Conservation (phyloP, 1,140 invertebrate species). For the Trichomalopsis sarcophagae region DNA sequence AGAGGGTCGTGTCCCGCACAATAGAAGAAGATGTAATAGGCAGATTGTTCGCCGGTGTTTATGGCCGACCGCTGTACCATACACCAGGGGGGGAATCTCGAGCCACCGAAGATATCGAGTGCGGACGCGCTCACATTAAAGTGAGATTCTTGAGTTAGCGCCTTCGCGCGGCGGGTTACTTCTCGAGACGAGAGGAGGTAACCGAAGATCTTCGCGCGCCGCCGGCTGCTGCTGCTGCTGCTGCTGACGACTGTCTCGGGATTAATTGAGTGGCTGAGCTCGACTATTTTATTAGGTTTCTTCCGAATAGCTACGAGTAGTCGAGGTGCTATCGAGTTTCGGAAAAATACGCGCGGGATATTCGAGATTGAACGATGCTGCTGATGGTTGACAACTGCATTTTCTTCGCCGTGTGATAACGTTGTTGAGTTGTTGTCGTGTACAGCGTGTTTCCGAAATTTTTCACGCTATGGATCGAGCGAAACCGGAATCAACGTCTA, state of each 20-base stretch:
- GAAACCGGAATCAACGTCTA: not conserved
- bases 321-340: not conserved
- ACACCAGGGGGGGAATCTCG: constrained; percentile 3
- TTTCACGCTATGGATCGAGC: not conserved
- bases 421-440: too few relatives aligned
- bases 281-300: constrained; percentile 20
- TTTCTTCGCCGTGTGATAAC: too few relatives aligned
- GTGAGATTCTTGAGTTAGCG: constrained; percentile 37
- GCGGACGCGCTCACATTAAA: constrained; percentile 55
- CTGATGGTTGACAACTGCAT: too few relatives aligned
- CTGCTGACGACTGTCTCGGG: not conserved
- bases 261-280: constrained; percentile 24
- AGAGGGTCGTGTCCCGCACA: not conserved
- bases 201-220: constrained; percentile 24
- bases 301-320: not conserved
- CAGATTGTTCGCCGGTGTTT: constrained; percentile 42
- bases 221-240: not conserved
- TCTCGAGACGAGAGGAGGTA: not conserved
- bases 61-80: not conserved
- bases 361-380: not conserved
- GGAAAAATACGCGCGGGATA: not conserved
- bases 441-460: too few relatives aligned
- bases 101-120: constrained; percentile 34
- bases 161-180: constrained; percentile 1
- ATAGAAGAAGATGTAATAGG: constrained; percentile 47